Conservation (phyloP, 1,140 invertebrate species). For the Temnothorax nylanderi region DNA sequence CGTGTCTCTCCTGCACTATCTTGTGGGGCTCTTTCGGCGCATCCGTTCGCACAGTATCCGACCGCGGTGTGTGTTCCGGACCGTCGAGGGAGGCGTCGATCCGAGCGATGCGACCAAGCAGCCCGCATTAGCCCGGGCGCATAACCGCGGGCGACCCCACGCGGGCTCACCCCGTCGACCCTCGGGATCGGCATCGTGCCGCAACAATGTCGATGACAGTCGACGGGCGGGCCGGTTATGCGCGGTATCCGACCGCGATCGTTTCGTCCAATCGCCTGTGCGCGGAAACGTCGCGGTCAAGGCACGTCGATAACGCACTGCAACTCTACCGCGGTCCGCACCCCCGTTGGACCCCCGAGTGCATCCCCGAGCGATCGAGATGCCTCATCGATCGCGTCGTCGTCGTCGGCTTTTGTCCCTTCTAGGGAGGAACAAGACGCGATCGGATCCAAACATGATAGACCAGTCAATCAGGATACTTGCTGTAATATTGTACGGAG, state of each 20-base stretch:
- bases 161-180: not conserved
- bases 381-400: slow-evolving; percentile 30
- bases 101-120: slow-evolving; percentile 21
- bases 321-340: not conserved
- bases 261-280: slow-evolving; percentile 46
- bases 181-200: slow-evolving; percentile 16
- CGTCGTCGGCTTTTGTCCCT: not conserved
- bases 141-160: slow-evolving; percentile 7
- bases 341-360: not conserved
- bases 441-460: not conserved
- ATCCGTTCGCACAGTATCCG: slow-evolving; percentile 11
- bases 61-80: not conserved
- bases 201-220: slow-evolving; percentile 63
- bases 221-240: slow-evolving; percentile 36
- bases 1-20: not conserved
- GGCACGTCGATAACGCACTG: slow-evolving; percentile 43
- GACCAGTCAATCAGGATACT: not conserved
- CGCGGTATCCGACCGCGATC: slow-evolving; percentile 55
- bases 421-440: not conserved
- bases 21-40: not conserved
- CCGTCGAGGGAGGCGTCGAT: not conserved
- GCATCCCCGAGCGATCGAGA: slow-evolving; percentile 27
- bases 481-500: not conserved
- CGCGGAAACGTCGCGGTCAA: slow-evolving; percentile 6
- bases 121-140: not conserved